These are phyloP conservation scores for Pteropus rufus DNA, from an alignment of 2,797 vertebrate species.

Conservation along the genomic window DNA sequence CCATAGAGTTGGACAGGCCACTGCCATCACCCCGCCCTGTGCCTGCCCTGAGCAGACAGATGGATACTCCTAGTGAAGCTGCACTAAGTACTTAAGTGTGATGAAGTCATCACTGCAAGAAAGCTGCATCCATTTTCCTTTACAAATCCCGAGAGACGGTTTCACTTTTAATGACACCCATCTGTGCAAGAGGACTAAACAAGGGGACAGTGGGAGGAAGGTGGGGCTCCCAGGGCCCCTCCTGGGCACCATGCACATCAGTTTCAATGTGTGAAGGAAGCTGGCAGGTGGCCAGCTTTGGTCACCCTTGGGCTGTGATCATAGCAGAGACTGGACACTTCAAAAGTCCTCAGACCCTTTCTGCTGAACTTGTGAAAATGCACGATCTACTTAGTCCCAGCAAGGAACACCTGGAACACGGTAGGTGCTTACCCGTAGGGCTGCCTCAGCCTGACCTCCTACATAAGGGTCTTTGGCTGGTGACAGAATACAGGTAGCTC, in stretches of 20 bases:
- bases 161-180: conserved; percentile 79
- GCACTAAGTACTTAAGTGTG: background rate
- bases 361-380: background rate
- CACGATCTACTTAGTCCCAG: background rate
- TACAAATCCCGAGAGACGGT: conserved; percentile 71
- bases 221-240: background rate
- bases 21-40: fast-evolving
- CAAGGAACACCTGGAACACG: background rate
- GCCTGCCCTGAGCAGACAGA: background rate
- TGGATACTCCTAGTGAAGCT: background rate
- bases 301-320: background rate
- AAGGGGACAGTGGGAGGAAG: background rate
- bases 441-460: background rate
- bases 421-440: background rate
- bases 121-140: conserved; percentile 74
- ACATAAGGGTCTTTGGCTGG: background rate
- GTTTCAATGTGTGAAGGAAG: background rate
- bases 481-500: background rate
- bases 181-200: conserved; percentile 66
- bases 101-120: conserved; percentile 71
- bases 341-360: background rate
- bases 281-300: background rate
- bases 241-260: background rate
- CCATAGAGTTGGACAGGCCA: background rate
- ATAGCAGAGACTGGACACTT: background rate